Evolutionary conservation across 2,888 invertebrate species (phyloP).

Genomic region (Notodonta dromedarius): DNA sequence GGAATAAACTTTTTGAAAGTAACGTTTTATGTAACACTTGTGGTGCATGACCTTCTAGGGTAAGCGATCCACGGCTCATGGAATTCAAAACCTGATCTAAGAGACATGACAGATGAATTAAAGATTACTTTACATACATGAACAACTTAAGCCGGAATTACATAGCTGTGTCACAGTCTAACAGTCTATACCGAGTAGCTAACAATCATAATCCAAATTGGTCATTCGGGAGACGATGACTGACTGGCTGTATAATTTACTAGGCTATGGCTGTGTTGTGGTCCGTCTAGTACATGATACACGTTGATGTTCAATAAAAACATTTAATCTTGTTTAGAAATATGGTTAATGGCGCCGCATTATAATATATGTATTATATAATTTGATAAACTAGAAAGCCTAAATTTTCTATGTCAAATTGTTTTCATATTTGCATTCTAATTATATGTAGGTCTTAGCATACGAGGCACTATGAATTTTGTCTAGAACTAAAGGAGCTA

Average conservation of each 20-base stretch:
- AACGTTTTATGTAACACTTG: background rate
- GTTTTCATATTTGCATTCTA: background rate
- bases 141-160: background rate
- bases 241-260: too few relatives aligned
- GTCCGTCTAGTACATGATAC: too few relatives aligned
- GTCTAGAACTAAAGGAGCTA: background rate
- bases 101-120: background rate
- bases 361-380: background rate
- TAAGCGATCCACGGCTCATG: background rate
- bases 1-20: constrained; percentile 5
- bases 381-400: background rate
- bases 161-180: background rate
- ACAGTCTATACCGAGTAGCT: too few relatives aligned
- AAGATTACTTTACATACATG: background rate
- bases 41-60: background rate
- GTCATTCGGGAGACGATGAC: too few relatives aligned
- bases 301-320: too few relatives aligned
- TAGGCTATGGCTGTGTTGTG: too few relatives aligned
- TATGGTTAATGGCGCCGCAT: too few relatives aligned
- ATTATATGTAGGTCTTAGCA: background rate
- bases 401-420: too few relatives aligned
- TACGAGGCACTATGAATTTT: background rate
- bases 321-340: too few relatives aligned
- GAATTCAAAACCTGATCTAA: constrained; percentile 1
- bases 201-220: too few relatives aligned